Evolutionary conservation across 1,140 invertebrate species (phyloP), one percentile per base, ranked within the genome.

Genomic region (Anastrepha obliqua): DNA sequence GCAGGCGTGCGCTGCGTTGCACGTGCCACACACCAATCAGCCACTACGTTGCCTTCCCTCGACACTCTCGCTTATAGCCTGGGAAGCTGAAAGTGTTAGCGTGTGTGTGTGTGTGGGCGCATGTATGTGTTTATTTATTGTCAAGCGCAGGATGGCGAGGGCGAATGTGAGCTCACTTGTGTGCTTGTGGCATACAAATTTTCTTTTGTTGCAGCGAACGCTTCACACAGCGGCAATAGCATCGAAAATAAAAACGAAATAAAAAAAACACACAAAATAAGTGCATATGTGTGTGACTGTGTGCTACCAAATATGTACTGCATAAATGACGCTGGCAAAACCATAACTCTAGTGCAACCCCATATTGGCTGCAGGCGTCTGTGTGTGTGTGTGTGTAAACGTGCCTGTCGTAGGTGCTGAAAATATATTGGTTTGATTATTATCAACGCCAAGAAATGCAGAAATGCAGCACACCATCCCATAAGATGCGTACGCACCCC

Each of bases 351-450:
- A 55, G 51, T 55, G 51, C 51, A 55, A 55, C 51, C 51, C 51
- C 51, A 55, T 55, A 55, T 55, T 55, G 51, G 51, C 51, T 2
- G 51, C 1, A 55, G 2, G 51, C 11, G 11, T 55, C 1, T 62
- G 60, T 17, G 15, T 62, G 15, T 55, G 51, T 55, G 51, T 3
- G 51, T 55, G 51, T 55, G 6, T 55, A 55, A 29, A 13, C 67
- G 67, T 74, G 67, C 67, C 15, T 47, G 67, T 47, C 67, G 67
- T 81, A 81, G 74, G 47, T 81, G 74, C 74, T 81, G 74, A 81
- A 51, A 81, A 81, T 81, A 81, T 81, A 81, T 81, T 81, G 74
- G 74, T 81, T 81, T 81, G 74, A 81, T 81, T 55, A 81, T 81
- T 74, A 74, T 74, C 70, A 70, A 3, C 67, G 20, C 67, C 67